Evolutionary conservation across 2,113 vertebrate genomes (phyloP).

Genomic region (Falcunculus frontatus): DNA sequence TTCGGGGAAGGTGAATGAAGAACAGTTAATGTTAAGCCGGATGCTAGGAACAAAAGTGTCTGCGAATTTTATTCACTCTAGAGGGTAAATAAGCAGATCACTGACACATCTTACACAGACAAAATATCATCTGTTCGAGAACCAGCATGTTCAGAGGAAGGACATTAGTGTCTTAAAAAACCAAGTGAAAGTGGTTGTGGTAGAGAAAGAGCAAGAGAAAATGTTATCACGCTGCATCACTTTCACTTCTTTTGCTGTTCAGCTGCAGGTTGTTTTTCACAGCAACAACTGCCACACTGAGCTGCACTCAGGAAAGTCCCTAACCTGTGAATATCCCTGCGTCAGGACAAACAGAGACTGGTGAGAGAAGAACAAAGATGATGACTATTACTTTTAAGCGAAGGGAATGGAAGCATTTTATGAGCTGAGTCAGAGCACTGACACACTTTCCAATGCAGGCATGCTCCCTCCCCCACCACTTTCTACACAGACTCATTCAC

Average conservation of each 20-base stretch:
- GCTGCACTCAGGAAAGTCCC: not conserved
- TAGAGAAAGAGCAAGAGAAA: not conserved
- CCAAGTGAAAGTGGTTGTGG: not conserved
- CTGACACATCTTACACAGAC: not conserved
- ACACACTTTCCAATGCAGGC: not conserved
- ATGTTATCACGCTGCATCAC: not conserved
- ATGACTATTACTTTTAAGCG: not conserved
- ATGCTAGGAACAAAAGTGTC: not conserved
- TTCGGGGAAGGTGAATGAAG: not conserved
- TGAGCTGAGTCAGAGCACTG: not conserved
- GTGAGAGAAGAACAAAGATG: not conserved
- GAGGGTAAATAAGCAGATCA: not conserved
- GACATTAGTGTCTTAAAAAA: not conserved
- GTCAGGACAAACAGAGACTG: not conserved
- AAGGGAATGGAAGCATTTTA: not conserved
- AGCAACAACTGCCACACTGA: rapidly evolving
- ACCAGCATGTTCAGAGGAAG: not conserved
- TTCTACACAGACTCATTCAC: not conserved
- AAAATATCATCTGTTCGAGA: not conserved
- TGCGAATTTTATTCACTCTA: not conserved
- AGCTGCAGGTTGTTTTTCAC: rapidly evolving
- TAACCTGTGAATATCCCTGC: not conserved
- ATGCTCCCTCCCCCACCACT: not conserved
- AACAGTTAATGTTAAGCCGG: not conserved
- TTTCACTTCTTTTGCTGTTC: not conserved